phyloP scores from a whole-genome alignment of 1,140 invertebrate genomes.

The Drosophila navojoa region DNA sequence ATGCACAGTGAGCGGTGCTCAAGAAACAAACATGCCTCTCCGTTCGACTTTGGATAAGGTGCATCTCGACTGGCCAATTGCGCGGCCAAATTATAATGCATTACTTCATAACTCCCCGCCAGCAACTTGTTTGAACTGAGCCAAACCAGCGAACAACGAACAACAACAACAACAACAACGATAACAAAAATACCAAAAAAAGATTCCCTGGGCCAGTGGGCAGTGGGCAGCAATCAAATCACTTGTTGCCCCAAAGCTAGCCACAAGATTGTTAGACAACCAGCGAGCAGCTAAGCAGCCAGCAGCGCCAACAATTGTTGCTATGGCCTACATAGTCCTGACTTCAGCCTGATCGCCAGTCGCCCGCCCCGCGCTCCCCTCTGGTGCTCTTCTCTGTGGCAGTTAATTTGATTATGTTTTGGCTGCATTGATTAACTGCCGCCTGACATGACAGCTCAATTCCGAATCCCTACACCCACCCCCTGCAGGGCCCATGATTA shows the following conservation, averaged over 20 bases:
- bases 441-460: conserved; percentile 83
- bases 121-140: conserved; percentile 81
- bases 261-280: conserved; percentile 54
- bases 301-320: conserved; percentile 6
- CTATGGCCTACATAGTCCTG: conserved; percentile 64
- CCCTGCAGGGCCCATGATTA: conserved; percentile 65
- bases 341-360: conserved; percentile 25
- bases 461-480: conserved; percentile 36
- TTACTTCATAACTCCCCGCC: conserved; percentile 79
- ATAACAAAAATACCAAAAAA: conserved; percentile 1
- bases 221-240: conserved; percentile 65
- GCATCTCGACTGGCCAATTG: conserved; percentile 72
- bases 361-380: neutral
- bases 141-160: conserved; percentile 4
- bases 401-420: conserved; percentile 81
- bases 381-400: conserved; percentile 68
- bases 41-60: conserved; percentile 59
- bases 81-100: conserved; percentile 76
- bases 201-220: conserved; percentile 62
- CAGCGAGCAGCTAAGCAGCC: neutral
- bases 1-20: conserved; percentile 38
- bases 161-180: no score
- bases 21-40: conserved; percentile 68
- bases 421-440: conserved; percentile 81
- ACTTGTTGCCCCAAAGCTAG: conserved; percentile 73